Base-by-base conservation (phyloP, 2,797 vertebrate genomes). In the Galagoides demidoff region DNA sequence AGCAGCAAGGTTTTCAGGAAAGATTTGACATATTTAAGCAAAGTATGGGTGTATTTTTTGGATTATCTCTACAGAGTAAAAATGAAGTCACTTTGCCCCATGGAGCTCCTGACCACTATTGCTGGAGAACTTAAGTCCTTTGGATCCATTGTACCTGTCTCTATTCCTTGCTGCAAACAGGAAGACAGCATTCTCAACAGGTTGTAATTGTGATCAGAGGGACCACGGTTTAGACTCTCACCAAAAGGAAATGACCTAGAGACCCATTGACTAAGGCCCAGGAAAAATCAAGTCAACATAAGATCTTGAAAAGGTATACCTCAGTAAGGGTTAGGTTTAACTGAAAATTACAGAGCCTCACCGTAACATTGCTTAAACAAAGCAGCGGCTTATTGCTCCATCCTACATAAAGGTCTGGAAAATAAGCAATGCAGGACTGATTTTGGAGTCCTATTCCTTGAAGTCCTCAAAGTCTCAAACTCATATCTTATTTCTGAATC, bases 21-120 rank as follows among this genome's bases (percentile, higher is more conserved):
- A 34, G 31, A 89, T 82, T 1, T 34, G 39, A 61, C 16, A 45
- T 59, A 61, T 66, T 64, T 79, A 89, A 66, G 45, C 22, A 74
- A 90, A 93, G 39, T 29, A 57, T 31, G 64, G 20, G 4, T 61
- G 11, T 37, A 31, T 29, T 20, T 57, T 92, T 81, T 43, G 25
- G 27, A 74, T 85, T 64, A 93, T 84, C 31, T 49, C 76, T 85
- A 7, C 52, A 76, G 59, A 91, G 43, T 76, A 73, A 88, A 96
- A 93, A 79, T 23, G 13, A 64, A 79, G 66, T 59, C 34, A 8
- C 17, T 31, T 59, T 71, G 52, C 25, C 9, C 86, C 27, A 8
- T 2, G 19, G 27, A 61, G 27, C 59, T 76, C 55, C 5, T 10
- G 73, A 45, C 43, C 79, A n/a, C 45, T 95, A n/a, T 39, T 52